Base-by-base conservation (phyloP, 2,113 vertebrate species). In the Pampusana beccarii region DNA sequence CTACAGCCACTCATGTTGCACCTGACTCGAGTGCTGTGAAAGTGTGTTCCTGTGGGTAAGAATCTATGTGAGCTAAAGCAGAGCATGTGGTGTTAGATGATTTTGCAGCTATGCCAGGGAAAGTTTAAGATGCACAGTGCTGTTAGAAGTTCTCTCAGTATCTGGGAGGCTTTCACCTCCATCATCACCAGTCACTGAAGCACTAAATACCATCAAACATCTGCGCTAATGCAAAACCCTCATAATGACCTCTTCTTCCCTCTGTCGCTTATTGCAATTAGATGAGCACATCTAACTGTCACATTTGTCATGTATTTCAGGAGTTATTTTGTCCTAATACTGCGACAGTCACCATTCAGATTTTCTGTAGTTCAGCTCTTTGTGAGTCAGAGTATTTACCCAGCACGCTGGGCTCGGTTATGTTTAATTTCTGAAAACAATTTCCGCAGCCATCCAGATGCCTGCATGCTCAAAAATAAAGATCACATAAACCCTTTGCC, bases 361-460 rank as follows among this genome's bases (percentile, higher is more conserved):
- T 69, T 92, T 57, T 46, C 56, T 71, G 62, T 23, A 58, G 64
- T 14, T 93, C 71, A 73, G 65, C 75, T 80, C 66, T 53, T 24
- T 16, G 17, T 87, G 92, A 97, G 86, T 95, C 92, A 14, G 72
- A 4, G 11, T 74, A 78, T 71, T 90, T 86, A 92, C 80, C 44
- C 90, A 72, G 61, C 1, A 1, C 77, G 53, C 44, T 44, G 69
- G 61, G 24, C 69, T 64, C 2, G 0, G 58, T 80, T 92, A 62
- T 56, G 40, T 88, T 93, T 92, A 86, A 94, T 91, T 95, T 95
- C 94, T 85, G 57, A 61, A 91, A 92, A 91, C 65, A 72, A 72
- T 79, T 87, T 83, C 85, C 92, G 86, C 72, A 88, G 57, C 61
- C 20, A 0, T 60, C 67, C 88, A 87, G 88, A 84, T 72, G 58